Conservation (phyloP, 2,797 vertebrate species). For the Tiaroga cobitis region DNA sequence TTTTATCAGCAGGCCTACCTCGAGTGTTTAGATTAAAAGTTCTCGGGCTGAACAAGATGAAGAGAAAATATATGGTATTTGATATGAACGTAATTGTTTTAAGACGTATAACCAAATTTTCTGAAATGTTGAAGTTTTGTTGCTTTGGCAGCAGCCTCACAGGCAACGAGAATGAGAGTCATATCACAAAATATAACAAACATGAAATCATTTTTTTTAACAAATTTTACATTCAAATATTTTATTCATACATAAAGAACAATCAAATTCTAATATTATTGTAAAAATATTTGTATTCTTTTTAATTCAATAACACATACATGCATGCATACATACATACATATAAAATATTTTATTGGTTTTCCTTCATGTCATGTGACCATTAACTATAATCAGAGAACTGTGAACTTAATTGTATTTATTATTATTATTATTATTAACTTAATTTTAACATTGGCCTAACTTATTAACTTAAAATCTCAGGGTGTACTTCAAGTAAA, state of each 20-base stretch:
- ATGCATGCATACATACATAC: no score
- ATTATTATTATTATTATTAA: no score
- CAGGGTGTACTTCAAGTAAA: no score
- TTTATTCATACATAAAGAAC: neutral
- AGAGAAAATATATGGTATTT: neutral
- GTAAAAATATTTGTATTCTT: no score
- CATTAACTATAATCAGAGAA: no score
- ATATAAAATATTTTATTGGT: no score
- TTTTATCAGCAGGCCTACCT: constrained; percentile 34
- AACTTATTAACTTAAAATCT: no score
- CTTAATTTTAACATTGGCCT: no score
- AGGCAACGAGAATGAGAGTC: constrained; percentile 8
- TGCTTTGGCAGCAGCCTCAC: neutral
- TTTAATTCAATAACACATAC: no score
- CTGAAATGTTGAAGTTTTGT: neutral
- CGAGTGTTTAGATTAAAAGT: constrained; percentile 16
- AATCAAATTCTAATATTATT: neutral
- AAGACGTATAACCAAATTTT: neutral
- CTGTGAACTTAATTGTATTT: no score
- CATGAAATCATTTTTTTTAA: neutral
- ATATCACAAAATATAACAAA: neutral
- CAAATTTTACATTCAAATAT: neutral
- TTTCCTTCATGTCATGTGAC: no score
- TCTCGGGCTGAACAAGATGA: neutral
- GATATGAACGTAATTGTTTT: neutral